Evolutionary conservation across 2,797 vertebrate genomes (phyloP).

Genomic region (Acipenser ruthenus): DNA sequence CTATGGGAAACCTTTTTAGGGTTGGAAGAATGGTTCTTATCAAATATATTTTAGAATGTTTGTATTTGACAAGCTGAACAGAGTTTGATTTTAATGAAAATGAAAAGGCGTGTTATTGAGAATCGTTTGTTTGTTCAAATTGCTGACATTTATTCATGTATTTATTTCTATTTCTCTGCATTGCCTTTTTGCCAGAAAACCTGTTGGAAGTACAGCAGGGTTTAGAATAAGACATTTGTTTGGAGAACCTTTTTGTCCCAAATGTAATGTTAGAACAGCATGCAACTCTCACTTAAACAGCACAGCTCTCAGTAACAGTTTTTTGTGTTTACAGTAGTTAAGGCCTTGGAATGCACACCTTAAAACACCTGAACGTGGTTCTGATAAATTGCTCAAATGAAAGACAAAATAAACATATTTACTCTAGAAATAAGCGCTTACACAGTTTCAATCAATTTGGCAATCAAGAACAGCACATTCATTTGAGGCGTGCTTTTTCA

Average conservation of each 20-base stretch:
- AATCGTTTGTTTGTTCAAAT: conserved; percentile 25
- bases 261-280: neutral
- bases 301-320: too few species aligned
- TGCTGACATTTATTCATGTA: conserved; percentile 4
- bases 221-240: neutral
- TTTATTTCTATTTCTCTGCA: neutral
- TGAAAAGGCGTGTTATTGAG: conserved; percentile 31
- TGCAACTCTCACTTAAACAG: neutral
- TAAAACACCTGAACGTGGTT: too few species aligned
- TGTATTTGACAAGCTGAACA: conserved; percentile 54
- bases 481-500: neutral
- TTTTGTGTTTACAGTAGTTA: too few species aligned
- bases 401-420: too few species aligned
- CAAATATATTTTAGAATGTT: conserved; percentile 44
- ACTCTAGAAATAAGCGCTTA: too few species aligned
- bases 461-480: too few species aligned
- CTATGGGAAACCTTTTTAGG: conserved; percentile 98
- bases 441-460: too few species aligned
- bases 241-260: neutral
- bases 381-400: too few species aligned
- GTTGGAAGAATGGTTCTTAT: conserved; percentile 95
- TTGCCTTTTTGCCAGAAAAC: neutral
- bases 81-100: conserved; percentile 38
- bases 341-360: too few species aligned
- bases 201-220: neutral